A percentile compares a stretch with the other conserved stretches of the same genome.
Conservation (phyloP, 2,888 invertebrate species). For the Aporophyla lueneburgensis region DNA sequence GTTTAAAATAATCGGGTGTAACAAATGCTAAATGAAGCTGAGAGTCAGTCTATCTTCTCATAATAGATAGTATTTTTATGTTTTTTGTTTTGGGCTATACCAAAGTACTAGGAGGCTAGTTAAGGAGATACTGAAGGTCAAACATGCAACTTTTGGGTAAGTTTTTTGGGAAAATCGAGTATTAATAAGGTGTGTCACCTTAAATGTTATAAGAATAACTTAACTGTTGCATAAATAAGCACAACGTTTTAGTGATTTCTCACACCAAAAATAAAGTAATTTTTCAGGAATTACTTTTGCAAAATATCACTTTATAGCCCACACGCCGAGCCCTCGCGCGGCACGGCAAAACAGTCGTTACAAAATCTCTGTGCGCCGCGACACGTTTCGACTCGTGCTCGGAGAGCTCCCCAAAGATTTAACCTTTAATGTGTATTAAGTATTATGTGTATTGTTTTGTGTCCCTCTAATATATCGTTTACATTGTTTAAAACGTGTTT, state of each 20-base stretch:
- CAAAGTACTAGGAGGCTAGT: not conserved
- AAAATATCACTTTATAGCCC: not conserved
- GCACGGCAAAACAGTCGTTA: no score
- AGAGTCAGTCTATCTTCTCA: not conserved
- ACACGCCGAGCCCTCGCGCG: no score
- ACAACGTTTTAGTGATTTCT: not conserved
- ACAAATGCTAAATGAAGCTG: not conserved
- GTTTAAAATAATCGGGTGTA: not conserved
- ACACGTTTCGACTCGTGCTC: no score
- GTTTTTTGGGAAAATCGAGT: no score
- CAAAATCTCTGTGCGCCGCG: no score
- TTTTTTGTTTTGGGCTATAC: not conserved
- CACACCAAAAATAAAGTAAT: not conserved
- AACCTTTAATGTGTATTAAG: no score
- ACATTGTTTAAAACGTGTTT: no score
- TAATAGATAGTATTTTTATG: not conserved
- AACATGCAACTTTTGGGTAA: not conserved
- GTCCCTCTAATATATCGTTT: no score
- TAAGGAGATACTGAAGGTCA: not conserved
- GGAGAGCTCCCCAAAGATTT: no score
- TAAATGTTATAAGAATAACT: not conserved
- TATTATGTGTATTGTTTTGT: no score
- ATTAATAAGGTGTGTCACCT: no score
- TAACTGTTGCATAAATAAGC: not conserved
- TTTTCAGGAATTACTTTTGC: not conserved